phyloP scores from a whole-genome alignment of 2,888 invertebrate genomes.

The Folsomia manolachei region DNA sequence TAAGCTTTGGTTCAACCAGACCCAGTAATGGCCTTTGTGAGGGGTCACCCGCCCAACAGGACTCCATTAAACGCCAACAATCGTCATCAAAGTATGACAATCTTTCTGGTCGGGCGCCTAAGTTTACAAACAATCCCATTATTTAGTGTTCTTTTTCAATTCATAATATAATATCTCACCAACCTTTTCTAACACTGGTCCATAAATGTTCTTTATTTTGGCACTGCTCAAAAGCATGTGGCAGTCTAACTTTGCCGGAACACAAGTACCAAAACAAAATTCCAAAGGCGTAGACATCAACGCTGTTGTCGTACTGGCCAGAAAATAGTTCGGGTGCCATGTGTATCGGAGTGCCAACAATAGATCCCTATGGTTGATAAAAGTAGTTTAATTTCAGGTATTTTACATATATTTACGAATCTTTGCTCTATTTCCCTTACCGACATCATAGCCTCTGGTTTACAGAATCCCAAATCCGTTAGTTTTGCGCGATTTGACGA shows the following conservation, averaged over 20 bases:
- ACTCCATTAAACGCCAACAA: conserved; percentile 80
- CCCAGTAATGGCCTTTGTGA: conserved; percentile 71
- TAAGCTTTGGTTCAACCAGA: conserved; percentile 68
- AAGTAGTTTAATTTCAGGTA: too few species aligned
- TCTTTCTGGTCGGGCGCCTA: conserved; percentile 78
- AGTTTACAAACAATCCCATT: too few species aligned
- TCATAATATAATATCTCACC: background rate
- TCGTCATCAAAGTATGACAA: conserved; percentile 70
- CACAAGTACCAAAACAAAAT: conserved; percentile 85
- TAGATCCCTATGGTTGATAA: conserved; percentile 68
- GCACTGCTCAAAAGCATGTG: conserved; percentile 76
- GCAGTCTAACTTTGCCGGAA: conserved; percentile 74
- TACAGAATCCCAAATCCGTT: conserved; percentile 85
- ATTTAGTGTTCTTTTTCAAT: background rate
- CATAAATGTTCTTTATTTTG: conserved; percentile 82
- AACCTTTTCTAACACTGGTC: conserved; percentile 78
- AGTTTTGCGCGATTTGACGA: conserved; percentile 69
- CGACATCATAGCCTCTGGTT: conserved; percentile 84
- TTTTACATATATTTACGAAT: background rate
- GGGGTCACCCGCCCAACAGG: conserved; percentile 78
- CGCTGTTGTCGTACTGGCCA: conserved; percentile 75
- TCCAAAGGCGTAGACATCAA: conserved; percentile 87
- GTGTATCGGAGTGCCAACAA: conserved; percentile 84
- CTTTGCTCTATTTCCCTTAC: background rate
- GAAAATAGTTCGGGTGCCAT: conserved; percentile 86